These are phyloP conservation scores for Muscina levida DNA, from an alignment of 2,888 invertebrate species.

Conservation along the genomic window DNA sequence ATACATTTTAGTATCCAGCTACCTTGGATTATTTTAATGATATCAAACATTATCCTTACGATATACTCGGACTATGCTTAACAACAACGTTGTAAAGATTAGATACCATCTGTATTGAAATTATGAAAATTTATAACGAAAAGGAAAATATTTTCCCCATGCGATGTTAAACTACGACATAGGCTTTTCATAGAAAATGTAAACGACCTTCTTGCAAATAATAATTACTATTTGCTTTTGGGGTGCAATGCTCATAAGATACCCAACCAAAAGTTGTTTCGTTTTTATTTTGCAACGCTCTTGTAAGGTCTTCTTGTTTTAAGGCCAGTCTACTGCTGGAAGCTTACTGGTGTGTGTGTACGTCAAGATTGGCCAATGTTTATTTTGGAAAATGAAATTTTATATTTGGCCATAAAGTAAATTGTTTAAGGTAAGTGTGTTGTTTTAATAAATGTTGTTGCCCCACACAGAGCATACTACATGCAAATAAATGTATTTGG, in stretches of 20 bases:
- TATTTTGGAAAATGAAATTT: constrained; percentile 61
- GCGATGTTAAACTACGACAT: too few species aligned
- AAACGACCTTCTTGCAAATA: constrained; percentile 50
- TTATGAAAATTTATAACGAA: neutral
- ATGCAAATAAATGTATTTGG: too few species aligned
- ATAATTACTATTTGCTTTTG: constrained; percentile 57
- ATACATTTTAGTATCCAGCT: too few species aligned
- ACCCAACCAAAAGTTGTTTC: too few species aligned
- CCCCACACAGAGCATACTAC: neutral
- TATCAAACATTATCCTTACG: too few species aligned
- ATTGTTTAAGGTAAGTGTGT: constrained; percentile 59
- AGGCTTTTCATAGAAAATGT: too few species aligned
- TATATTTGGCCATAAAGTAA: constrained; percentile 62
- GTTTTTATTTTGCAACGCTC: too few species aligned
- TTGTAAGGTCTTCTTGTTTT: too few species aligned
- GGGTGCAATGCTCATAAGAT: neutral
- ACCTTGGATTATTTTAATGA: too few species aligned
- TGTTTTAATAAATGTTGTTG: constrained; percentile 46
- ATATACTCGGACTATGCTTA: too few species aligned
- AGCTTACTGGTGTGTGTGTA: neutral
- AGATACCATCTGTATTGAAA: neutral
- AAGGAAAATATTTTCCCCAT: neutral
- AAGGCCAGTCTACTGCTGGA: too few species aligned
- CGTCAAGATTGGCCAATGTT: constrained; percentile 38
- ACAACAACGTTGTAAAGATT: neutral